Evolutionary conservation across 1,140 invertebrate genomes (phyloP).

Genomic region (Schlechtendalia chinensis): DNA sequence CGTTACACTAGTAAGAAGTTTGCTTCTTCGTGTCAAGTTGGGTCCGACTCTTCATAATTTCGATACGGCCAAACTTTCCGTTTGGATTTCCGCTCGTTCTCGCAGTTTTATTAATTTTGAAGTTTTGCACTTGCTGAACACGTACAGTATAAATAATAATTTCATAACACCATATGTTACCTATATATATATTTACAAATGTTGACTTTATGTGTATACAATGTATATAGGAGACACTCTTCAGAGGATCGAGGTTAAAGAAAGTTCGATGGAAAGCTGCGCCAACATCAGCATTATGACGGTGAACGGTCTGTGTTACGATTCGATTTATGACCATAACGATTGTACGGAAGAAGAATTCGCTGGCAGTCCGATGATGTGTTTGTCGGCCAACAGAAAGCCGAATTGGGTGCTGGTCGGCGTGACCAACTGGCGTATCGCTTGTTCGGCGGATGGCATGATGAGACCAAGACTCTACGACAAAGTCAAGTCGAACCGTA

Average conservation of each 20-base stretch:
- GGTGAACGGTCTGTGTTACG: constrained; percentile 78
- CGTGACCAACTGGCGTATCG: constrained; percentile 78
- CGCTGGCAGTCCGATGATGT: constrained; percentile 80
- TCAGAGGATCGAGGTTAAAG: constrained; percentile 72
- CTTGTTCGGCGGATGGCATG: constrained; percentile 68
- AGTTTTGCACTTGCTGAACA: too few relatives aligned
- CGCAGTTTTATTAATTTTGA: too few relatives aligned
- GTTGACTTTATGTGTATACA: neutral
- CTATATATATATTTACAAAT: neutral
- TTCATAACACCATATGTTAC: too few relatives aligned
- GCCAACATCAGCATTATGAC: constrained; percentile 80
- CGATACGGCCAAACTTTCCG: too few relatives aligned
- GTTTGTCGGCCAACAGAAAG: constrained; percentile 64
- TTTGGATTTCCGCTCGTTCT: too few relatives aligned
- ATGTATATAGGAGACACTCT: constrained; percentile 65
- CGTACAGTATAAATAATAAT: too few relatives aligned
- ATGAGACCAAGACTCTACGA: constrained; percentile 78
- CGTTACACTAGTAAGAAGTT: too few relatives aligned
- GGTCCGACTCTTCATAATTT: too few relatives aligned
- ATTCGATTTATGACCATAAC: constrained; percentile 72
- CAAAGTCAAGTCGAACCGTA: constrained; percentile 73
- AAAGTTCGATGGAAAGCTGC: constrained; percentile 73
- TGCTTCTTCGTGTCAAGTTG: too few relatives aligned
- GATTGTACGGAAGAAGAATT: constrained; percentile 86
- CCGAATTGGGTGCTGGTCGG: constrained; percentile 70